A percentile compares a stretch with the other conserved stretches of the same genome.
These are phyloP conservation scores for Cariama cristata DNA, from an alignment of 2,113 vertebrate species.

Conservation along the genomic window DNA sequence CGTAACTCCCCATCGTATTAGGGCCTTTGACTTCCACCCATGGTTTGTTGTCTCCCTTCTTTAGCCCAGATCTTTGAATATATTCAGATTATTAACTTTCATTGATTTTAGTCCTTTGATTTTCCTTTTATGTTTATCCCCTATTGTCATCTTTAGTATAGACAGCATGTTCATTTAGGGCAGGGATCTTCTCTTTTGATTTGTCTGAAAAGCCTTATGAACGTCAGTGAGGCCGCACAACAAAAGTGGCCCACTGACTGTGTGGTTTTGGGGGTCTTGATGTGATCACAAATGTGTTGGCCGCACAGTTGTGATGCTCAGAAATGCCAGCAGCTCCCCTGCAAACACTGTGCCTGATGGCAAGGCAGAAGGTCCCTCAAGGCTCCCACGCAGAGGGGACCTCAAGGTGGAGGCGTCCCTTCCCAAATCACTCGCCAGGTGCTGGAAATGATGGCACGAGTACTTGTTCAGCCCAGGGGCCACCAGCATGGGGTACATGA, in stretches of 20 bases:
- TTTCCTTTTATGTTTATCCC: background rate
- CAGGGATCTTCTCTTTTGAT: background rate
- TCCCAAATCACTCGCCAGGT: background rate
- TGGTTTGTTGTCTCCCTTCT: background rate
- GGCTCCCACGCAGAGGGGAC: background rate
- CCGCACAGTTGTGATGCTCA: background rate
- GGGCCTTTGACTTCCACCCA: background rate
- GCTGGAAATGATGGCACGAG: background rate
- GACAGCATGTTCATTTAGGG: background rate
- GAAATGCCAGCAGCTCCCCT: background rate
- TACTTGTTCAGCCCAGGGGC: background rate
- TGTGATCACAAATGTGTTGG: background rate
- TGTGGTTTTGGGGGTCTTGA: rapidly evolving
- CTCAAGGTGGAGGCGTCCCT: background rate
- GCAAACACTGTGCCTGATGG: background rate
- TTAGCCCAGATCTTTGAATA: background rate
- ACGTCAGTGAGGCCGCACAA: rapidly evolving
- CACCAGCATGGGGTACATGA: rapidly evolving
- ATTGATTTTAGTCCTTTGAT: background rate
- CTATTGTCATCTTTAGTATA: background rate
- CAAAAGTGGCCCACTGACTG: rapidly evolving
- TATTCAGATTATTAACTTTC: background rate
- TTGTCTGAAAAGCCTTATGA: background rate
- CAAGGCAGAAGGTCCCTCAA: background rate
- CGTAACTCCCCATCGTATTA: background rate